Evolutionary conservation across 2,113 vertebrate genomes (phyloP).

Genomic region (Platichthys flesus): DNA sequence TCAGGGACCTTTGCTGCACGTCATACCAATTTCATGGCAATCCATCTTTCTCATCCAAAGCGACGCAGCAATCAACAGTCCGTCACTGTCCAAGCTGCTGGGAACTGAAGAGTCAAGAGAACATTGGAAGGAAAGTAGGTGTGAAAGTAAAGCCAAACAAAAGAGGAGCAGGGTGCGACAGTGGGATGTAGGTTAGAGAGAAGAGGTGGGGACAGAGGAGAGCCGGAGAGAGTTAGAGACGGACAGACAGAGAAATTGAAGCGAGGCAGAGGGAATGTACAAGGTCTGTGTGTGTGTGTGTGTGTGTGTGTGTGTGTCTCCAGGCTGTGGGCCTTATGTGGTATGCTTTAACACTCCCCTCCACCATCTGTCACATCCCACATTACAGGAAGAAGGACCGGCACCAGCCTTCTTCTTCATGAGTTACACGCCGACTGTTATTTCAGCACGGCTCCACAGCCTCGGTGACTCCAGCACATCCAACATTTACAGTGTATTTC

Average conservation of each 20-base stretch:
- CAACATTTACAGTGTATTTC: constrained; percentile 41
- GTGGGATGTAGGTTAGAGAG: constrained; percentile 29
- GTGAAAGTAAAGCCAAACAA: neutral
- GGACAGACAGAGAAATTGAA: constrained; percentile 31
- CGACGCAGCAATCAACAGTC: neutral
- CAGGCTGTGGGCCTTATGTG: constrained; percentile 63
- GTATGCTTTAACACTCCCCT: constrained; percentile 66
- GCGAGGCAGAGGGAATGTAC: constrained; percentile 26
- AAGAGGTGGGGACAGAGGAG: constrained; percentile 14
- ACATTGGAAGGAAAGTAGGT: neutral
- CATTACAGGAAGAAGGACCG: constrained; percentile 34
- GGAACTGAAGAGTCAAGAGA: too few relatives aligned
- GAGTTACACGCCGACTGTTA: constrained; percentile 35
- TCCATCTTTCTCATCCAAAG: neutral
- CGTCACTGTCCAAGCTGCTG: neutral
- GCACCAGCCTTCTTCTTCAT: constrained; percentile 48
- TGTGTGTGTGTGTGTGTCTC: constrained; percentile 32
- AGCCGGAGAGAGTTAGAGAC: constrained; percentile 30
- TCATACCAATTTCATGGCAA: neutral
- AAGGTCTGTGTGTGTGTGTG: constrained; percentile 16
- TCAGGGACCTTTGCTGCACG: neutral
- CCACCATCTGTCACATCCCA: constrained; percentile 76
- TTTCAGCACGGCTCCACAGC: constrained; percentile 23
- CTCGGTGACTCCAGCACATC: constrained; percentile 13
- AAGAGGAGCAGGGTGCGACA: neutral